Evolutionary conservation across 2,888 invertebrate species (phyloP).

Genomic region (Pachydiplax longipennis): DNA sequence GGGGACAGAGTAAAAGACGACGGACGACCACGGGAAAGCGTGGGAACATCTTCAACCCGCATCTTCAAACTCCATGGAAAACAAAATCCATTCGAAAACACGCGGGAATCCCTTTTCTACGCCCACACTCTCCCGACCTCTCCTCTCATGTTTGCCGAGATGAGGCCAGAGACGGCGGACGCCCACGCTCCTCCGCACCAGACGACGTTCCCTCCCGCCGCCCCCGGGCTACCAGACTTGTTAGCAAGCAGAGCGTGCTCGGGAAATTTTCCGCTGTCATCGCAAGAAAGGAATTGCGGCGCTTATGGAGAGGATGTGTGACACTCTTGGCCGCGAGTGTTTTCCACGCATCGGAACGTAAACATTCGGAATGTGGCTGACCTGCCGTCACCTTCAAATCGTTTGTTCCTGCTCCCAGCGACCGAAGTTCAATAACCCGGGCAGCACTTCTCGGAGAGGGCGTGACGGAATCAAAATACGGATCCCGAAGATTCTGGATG

Average conservation of each 20-base stretch:
- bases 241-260: conserved; percentile 7
- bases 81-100: neutral
- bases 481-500: too few species aligned
- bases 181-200: neutral
- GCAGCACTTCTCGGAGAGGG: too few species aligned
- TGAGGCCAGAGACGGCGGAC: neutral
- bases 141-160: conserved; percentile 6
- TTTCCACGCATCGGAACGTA: neutral
- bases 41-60: neutral
- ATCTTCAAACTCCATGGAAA: neutral
- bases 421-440: neutral
- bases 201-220: neutral
- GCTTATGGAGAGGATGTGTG: neutral
- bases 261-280: conserved; percentile 34
- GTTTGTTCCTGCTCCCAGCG: neutral
- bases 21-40: too few species aligned
- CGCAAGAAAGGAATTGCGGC: neutral
- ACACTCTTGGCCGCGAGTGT: neutral
- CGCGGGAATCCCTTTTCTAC: neutral
- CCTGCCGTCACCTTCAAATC: conserved; percentile 13
- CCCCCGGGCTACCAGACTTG: conserved; percentile 5
- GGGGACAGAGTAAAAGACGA: too few species aligned
- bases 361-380: conserved; percentile 11
- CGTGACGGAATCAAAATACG: too few species aligned
- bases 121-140: conserved; percentile 12